Base-by-base conservation (phyloP, 2,888 invertebrate genomes). In the Coleophora flavipennella region DNA sequence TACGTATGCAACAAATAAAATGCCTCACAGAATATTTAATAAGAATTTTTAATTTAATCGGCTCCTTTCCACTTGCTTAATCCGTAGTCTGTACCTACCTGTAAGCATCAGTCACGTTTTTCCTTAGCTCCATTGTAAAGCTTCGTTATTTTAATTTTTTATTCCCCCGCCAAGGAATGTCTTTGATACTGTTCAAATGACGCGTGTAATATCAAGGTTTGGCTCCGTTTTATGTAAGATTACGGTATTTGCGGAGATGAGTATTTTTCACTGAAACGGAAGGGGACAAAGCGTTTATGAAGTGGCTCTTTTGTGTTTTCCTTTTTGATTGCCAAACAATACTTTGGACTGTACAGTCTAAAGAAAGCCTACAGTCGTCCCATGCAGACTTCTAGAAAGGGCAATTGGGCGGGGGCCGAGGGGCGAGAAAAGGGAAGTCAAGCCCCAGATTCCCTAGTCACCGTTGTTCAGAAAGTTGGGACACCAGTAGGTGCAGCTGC, bases 131-230 rank as follows among this genome's bases (percentile, higher is more conserved):
- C 66, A 74, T 72, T 68, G 68, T 67, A 50, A 20, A 61, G 55
- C 64, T 68, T 67, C 74, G 78, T 83, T 80, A 79, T 83, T 81
- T 81, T 78, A 78, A 77, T 81, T 81, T 84, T 80, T 83, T 69
- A 60, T 42, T 38, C 37, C 67, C 61, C 59, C n/a, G 48, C 42
- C 50, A 48, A 50, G 69, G 84, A 83, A 84, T 83, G 78, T 84
- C 83, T 84, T 83, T 83, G 83, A 81, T 67, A 75, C 67, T 67
- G 68, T 69, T 80, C 73, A 80, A 83, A 83, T 83, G 81, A 81
- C 63, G 81, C 79, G 74, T 81, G 79, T 77, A 81, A 83, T 80
- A 80, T 77, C 67, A 72, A 72, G 71, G 68, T 70, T 74, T 71
- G 65, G 57, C 65, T 67, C 60, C 66, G 78, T 81, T 83, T 81